Evolutionary conservation across 2,888 invertebrate species (phyloP).

Genomic region (Agrotis clavis): DNA sequence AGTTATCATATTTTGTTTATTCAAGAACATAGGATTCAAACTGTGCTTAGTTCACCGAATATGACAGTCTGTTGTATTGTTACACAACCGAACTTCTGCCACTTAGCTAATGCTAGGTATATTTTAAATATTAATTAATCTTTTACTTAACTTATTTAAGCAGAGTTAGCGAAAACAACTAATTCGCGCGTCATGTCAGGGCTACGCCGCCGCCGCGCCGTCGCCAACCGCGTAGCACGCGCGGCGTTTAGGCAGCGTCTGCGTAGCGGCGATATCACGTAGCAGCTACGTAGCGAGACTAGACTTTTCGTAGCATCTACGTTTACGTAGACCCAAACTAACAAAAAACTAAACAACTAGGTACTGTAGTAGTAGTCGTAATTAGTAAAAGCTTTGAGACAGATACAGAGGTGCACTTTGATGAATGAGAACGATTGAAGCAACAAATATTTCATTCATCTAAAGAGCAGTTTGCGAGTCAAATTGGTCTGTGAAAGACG

Average conservation of each 20-base stretch:
- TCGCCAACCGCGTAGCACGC: conserved; percentile 6
- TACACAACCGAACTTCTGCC: too few relatives aligned
- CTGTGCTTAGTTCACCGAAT: too few relatives aligned
- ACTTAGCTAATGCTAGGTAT: too few relatives aligned
- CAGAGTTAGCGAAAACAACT: too few relatives aligned
- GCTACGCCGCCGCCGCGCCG: background rate
- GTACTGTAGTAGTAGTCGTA: too few relatives aligned
- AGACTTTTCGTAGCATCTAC: background rate
- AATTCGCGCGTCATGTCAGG: background rate
- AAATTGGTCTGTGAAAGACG: background rate
- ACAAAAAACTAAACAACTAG: background rate
- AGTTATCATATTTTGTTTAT: background rate
- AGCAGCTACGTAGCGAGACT: conserved; percentile 12
- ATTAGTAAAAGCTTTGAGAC: too few relatives aligned
- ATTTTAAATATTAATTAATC: too few relatives aligned
- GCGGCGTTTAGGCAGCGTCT: background rate
- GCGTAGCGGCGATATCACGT: conserved; percentile 9
- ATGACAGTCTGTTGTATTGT: too few relatives aligned
- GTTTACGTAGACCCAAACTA: background rate
- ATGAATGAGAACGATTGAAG: background rate
- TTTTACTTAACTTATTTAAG: too few relatives aligned
- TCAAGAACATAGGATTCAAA: too few relatives aligned
- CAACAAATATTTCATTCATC: background rate
- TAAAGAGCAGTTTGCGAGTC: background rate
- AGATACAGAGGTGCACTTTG: too few relatives aligned